These are phyloP conservation scores for Phocoena phocoena DNA, from an alignment of 2,113 vertebrate genomes.

Conservation along the genomic window DNA sequence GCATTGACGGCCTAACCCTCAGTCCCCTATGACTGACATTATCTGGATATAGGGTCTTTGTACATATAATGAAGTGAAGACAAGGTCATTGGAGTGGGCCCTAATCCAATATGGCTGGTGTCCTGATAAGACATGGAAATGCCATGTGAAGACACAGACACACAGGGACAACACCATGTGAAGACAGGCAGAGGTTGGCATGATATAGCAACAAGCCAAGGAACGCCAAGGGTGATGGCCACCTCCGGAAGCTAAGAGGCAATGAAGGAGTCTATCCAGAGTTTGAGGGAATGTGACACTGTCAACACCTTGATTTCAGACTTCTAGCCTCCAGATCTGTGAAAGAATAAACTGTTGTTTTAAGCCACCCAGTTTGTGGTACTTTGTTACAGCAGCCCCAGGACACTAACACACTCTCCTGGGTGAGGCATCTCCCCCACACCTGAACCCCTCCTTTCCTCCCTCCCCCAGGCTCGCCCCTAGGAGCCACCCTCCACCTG, in stretches of 20 bases:
- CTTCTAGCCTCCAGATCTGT: neutral
- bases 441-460: accelerated
- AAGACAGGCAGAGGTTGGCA: neutral
- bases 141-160: neutral
- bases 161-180: neutral
- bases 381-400: neutral
- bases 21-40: neutral
- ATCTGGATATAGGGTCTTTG: neutral
- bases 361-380: neutral
- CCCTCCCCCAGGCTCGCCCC: neutral
- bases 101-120: neutral
- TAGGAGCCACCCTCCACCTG: neutral
- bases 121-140: neutral
- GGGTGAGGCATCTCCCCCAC: neutral
- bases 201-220: neutral
- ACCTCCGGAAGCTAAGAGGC: neutral
- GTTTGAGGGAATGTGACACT: neutral
- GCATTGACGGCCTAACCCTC: neutral
- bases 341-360: neutral
- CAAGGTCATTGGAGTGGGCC: neutral
- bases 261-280: neutral
- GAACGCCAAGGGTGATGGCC: neutral
- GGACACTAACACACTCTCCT: neutral
- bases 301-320: neutral
- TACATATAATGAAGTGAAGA: neutral